Base-by-base conservation (phyloP, 2,888 invertebrate species). In the Steinernema scapterisci region DNA sequence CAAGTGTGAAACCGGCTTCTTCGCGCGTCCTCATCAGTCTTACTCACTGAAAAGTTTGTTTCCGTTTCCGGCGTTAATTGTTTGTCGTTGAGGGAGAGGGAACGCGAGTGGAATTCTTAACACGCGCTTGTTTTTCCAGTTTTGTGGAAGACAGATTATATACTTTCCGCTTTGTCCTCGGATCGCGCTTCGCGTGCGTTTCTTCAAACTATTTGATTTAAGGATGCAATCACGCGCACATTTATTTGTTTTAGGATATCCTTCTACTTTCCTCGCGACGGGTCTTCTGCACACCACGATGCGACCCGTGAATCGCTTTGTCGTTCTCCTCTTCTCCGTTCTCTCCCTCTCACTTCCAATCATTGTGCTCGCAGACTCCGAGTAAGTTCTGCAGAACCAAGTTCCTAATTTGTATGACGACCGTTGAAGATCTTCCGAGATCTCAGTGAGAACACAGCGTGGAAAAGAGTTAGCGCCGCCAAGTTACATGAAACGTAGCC, bases 251-350 rank as follows among this genome's bases (percentile, higher is more conserved):
- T 63, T 16, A 63, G 63, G 63, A 27, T 63, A 27, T 25, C 63
- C 2, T 7, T 21, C 31, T n/a, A 13, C 1, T 5, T 23, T 52
- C 63, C 63, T 63, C 27, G 63, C 63, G 63, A 31, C 63, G 63
- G 63, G 63, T 63, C 48, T 19, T n/a, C 63, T 63, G 27, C 63
- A 16, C 63, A 27, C 11, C 63, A 63, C 63, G 63, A 63, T 63
- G 63, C 63, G 27, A 63, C 63, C 63, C 38, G 16, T 31, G 31
- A 63, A 63, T 63, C 63, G 63, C 63, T 27, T 63, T 31, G 31
- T 63, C 63, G 63, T 16, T 23, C 54, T 54, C 31, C 27, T 63
- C 31, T 11, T 63, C 63, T 27, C 63, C 31, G 16, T 63, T n/a
- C 13, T 63, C 63, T 27, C 63, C 38, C 16, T 63, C 7, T 13